Evolutionary conservation across 2,888 invertebrate genomes (phyloP).

Genomic region (Eurois occulta): DNA sequence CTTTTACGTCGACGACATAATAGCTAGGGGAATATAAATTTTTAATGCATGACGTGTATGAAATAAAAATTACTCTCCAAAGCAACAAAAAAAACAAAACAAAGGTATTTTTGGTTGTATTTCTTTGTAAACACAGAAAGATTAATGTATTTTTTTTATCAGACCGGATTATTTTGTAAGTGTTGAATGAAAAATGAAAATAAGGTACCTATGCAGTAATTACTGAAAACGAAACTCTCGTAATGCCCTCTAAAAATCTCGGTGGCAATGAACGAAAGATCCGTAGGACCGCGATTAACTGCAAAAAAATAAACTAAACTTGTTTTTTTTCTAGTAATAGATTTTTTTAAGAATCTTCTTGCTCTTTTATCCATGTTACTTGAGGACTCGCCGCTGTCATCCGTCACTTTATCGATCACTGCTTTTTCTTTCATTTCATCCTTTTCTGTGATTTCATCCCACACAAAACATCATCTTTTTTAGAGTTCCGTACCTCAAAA

Average conservation of each 20-base stretch:
- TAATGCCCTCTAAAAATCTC: not conserved
- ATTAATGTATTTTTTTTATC: conserved; percentile 1
- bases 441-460: not conserved
- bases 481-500: too few relatives aligned
- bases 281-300: not conserved
- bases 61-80: not conserved
- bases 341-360: not conserved
- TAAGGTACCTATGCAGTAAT: not conserved
- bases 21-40: not conserved
- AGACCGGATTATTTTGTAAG: not conserved
- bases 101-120: not conserved
- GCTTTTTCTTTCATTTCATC: not conserved
- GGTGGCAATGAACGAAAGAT: not conserved
- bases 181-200: not conserved
- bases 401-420: not conserved
- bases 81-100: not conserved
- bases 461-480: not conserved
- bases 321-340: too few relatives aligned
- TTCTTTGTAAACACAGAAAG: not conserved
- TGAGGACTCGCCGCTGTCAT: not conserved
- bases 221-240: not conserved
- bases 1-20: not conserved
- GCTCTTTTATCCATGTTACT: not conserved
- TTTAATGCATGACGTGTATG: not conserved
- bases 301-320: too few relatives aligned